These are phyloP conservation scores for Pygoscelis adeliae DNA, from an alignment of 2,113 vertebrate genomes.

Conservation along the genomic window DNA sequence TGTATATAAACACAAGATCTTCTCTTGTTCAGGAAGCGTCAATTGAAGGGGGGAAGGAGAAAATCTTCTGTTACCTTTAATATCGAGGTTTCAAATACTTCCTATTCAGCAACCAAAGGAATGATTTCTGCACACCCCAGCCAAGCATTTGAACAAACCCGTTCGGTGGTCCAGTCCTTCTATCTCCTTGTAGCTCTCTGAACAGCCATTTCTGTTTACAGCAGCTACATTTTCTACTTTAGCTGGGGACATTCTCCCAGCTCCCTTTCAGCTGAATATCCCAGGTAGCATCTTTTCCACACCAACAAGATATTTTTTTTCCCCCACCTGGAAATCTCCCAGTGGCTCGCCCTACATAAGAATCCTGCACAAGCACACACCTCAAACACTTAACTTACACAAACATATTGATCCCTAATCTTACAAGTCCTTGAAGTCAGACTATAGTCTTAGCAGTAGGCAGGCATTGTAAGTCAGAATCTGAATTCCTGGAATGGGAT, in stretches of 20 bases:
- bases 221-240: neutral
- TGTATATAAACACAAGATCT: neutral
- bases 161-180: too few relatives aligned
- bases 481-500: neutral
- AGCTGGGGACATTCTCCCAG: neutral
- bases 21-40: neutral
- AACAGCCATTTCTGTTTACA: neutral
- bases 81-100: neutral
- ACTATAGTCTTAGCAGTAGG: neutral
- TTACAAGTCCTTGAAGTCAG: neutral
- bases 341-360: neutral
- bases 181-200: neutral
- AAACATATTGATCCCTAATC: neutral
- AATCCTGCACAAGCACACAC: neutral
- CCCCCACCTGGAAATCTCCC: neutral
- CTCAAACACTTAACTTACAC: neutral
- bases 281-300: neutral
- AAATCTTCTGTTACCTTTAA: neutral
- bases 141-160: neutral
- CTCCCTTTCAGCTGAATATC: neutral
- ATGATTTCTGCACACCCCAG: neutral
- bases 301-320: neutral
- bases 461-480: neutral
- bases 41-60: rapidly evolving
- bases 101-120: neutral